Evolutionary conservation across 2,113 vertebrate species (phyloP).

Genomic region (Blennius ocellaris): DNA sequence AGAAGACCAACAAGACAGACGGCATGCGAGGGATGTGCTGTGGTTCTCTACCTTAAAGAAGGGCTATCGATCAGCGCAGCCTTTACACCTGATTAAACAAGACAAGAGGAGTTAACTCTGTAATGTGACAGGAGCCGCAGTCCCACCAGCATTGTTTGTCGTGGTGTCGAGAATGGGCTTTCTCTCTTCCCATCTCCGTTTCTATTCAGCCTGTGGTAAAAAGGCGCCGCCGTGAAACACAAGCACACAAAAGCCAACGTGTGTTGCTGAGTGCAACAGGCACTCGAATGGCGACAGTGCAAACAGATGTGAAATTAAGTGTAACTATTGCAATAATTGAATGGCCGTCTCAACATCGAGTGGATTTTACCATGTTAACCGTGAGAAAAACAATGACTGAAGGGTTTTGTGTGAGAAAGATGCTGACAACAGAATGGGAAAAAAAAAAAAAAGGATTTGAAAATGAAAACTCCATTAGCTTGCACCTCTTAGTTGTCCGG

Average conservation of each 20-base stretch:
- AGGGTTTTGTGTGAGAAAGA: neutral
- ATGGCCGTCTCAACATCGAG: neutral
- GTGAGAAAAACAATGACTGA: neutral
- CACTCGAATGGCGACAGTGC: too few relatives aligned
- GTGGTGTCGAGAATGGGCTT: neutral
- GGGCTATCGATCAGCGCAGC: slow-evolving; percentile 45
- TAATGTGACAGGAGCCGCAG: slow-evolving; percentile 41
- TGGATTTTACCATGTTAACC: neutral
- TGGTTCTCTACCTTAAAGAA: slow-evolving; percentile 31
- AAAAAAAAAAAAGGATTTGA: slow-evolving; percentile 36
- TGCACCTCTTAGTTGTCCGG: slow-evolving; percentile 33
- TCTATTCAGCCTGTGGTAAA: neutral
- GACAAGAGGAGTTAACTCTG: slow-evolving; percentile 64
- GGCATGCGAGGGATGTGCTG: slow-evolving; percentile 20
- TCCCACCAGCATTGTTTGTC: slow-evolving; percentile 15
- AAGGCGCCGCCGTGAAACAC: neutral
- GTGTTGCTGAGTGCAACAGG: too few relatives aligned
- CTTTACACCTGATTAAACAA: slow-evolving; percentile 70
- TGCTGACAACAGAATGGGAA: slow-evolving; percentile 19
- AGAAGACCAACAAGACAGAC: neutral
- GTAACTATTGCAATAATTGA: slow-evolving; percentile 4
- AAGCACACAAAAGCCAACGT: neutral
- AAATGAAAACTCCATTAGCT: slow-evolving; percentile 50
- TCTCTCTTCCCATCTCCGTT: slow-evolving; percentile 1
- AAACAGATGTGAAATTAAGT: neutral